Base-by-base conservation (phyloP, 2,113 vertebrate genomes). In the Oryzias javanicus region DNA sequence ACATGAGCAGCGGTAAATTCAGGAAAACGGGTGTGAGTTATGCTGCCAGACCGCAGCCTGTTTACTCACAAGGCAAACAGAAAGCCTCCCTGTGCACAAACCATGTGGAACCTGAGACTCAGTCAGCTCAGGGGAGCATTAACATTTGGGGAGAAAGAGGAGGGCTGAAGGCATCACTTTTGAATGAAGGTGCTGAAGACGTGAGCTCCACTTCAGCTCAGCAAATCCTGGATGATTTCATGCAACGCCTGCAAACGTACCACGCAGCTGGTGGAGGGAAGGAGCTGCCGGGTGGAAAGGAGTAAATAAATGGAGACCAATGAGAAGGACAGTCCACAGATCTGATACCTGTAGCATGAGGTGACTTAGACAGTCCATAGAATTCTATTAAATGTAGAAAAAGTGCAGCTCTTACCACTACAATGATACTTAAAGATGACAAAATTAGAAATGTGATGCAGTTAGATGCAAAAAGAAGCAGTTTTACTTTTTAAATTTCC, bases 191-290 rank as follows among this genome's bases (percentile, higher is more conserved):
- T 1, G 29, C 20, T 27, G 62, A 48, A 25, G 56, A 62, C 48
- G 70, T 79, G 71, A 89, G 71, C 49, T 83, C 85, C 45, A 19
- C 71, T 59, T 78, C 85, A 8, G 86, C 91, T 40, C 89, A 91
- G 68, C 84, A 78, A 70, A 88, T 88, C 60, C 71, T 93, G 55
- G 79, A 92, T 74, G 80, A 89, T 63, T 90, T 92, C 61, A 68
- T 89, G 55, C 79, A 78, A 61, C 86, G 87, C 67, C 71, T 90
- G 80, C 74, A 80, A 45, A 20, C 66, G 19, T 76, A 68, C 42
- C 64, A 70, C 51, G 66, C 66, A 50, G 42, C 24, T 16, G 67
- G 56, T 48, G 76, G 61, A 63, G 70, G 60, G 46, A 72, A 42
- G 22, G 67, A 69, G 64, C 76, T 71, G 67, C 55, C 57, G 49